Percentiles rank a stretch among this genome's conserved stretches.
Evolutionary conservation across 2,797 vertebrate genomes (phyloP).

Genomic region (Chrysolophus pictus): DNA sequence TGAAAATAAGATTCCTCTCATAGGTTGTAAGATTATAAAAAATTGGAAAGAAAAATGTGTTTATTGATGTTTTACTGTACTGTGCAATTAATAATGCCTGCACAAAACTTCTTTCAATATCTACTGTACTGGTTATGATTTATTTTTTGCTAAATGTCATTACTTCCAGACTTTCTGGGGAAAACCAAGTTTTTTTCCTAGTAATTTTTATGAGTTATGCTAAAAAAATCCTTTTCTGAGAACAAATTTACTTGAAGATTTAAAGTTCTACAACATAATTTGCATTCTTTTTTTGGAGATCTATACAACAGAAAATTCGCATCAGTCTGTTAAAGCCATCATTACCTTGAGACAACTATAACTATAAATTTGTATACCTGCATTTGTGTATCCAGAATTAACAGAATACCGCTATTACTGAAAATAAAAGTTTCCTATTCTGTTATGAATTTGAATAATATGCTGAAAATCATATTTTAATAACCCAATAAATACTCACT

Average conservation of each 20-base stretch:
- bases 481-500: neutral
- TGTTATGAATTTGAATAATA: neutral
- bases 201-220: neutral
- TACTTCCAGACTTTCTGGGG: neutral
- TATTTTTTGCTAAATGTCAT: neutral
- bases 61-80: neutral
- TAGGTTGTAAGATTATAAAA: neutral
- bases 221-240: neutral
- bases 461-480: neutral
- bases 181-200: neutral
- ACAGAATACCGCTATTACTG: accelerated
- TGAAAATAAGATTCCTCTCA: neutral
- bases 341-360: neutral
- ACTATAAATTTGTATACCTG: neutral
- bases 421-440: neutral
- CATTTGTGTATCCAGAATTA: neutral
- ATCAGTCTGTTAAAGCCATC: neutral
- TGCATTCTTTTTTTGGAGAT: neutral
- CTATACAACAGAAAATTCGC: neutral
- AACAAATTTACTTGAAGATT: neutral
- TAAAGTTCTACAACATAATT: neutral
- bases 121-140: neutral
- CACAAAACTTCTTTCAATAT: neutral
- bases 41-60: neutral
- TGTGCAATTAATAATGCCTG: neutral